Conservation (phyloP, 2,113 vertebrate species). For the Dryoscopus gambensis region DNA sequence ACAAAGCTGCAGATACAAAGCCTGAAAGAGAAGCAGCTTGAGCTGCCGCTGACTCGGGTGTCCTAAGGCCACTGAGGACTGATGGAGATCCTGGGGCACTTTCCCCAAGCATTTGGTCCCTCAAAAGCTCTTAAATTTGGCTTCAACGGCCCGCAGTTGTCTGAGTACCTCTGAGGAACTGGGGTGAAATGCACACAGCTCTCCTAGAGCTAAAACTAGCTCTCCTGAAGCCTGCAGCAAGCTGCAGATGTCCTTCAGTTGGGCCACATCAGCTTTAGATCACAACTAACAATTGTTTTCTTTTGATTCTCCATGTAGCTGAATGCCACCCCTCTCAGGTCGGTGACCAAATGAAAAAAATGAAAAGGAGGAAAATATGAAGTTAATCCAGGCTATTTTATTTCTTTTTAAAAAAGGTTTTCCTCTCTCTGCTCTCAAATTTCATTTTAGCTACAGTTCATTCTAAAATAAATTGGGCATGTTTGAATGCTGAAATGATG, state of each 20-base stretch:
- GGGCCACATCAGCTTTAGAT: not conserved
- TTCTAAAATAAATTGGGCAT: not conserved
- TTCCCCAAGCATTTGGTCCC: not conserved
- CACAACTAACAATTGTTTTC: not conserved
- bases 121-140: not conserved
- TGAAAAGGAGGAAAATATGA: not conserved
- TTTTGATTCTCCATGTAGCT: not conserved
- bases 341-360: not conserved
- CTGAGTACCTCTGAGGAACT: not conserved
- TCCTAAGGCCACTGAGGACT: not conserved
- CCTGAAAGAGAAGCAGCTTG: not conserved
- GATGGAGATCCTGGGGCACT: not conserved
- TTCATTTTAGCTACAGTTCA: not conserved
- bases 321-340: accelerated
- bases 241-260: not conserved
- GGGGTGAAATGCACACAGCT: not conserved
- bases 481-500: not conserved
- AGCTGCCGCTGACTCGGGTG: accelerated
- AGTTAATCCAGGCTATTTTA: not conserved
- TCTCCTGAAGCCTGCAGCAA: not conserved
- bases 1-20: not conserved
- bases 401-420: not conserved
- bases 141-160: not conserved
- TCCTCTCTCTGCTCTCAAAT: not conserved
- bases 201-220: not conserved